Evolutionary conservation across 2,888 invertebrate genomes (phyloP).

Genomic region (Cynaeus angustus): DNA sequence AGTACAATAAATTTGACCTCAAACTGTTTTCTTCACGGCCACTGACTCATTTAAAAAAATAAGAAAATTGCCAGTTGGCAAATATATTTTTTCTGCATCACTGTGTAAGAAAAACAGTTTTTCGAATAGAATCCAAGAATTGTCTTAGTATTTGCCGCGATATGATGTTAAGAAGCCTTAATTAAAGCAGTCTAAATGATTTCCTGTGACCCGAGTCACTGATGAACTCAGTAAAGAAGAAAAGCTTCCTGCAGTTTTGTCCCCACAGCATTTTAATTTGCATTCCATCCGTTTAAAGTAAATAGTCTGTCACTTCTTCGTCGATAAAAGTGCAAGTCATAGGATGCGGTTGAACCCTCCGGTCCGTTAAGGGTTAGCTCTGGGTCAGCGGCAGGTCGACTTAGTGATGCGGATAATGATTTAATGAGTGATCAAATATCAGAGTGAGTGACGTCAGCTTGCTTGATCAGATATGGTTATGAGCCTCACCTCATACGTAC

Average conservation of each 20-base stretch:
- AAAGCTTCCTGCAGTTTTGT: conserved; percentile 32
- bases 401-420: conserved; percentile 63
- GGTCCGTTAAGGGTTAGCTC: conserved; percentile 48
- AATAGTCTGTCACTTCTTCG: too few relatives aligned
- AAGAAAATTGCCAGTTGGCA: too few relatives aligned
- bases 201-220: conserved; percentile 33
- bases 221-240: conserved; percentile 37
- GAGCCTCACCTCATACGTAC: conserved; percentile 54
- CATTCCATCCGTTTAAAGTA: conserved; percentile 38
- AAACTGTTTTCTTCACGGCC: too few relatives aligned
- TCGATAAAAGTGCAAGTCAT: conserved; percentile 33
- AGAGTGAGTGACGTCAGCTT: conserved; percentile 63
- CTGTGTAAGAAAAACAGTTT: too few relatives aligned
- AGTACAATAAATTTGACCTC: too few relatives aligned
- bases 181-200: conserved; percentile 39
- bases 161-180: conserved; percentile 7
- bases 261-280: conserved; percentile 35
- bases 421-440: conserved; percentile 59
- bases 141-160: too few relatives aligned
- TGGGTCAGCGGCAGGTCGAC: conserved; percentile 63
- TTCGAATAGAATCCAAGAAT: too few relatives aligned
- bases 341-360: conserved; percentile 15
- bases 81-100: too few relatives aligned
- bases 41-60: too few relatives aligned
- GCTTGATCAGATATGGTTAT: conserved; percentile 59